phyloP scores from a whole-genome alignment of 2,113 vertebrate genomes.

The Rhinogobius similis region DNA sequence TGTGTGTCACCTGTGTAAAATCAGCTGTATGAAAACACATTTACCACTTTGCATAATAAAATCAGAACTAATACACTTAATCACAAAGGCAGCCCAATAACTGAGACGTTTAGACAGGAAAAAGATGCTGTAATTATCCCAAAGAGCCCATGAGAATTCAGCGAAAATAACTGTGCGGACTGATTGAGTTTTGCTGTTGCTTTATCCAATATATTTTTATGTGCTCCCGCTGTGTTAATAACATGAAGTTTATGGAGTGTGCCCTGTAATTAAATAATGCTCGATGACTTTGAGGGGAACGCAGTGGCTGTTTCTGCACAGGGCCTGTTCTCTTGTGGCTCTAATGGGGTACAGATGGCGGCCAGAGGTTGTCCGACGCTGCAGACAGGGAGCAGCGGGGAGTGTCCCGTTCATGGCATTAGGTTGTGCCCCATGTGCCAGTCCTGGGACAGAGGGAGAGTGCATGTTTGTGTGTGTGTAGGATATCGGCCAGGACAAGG shows the following conservation, averaged over 20 bases:
- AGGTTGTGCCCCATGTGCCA: constrained; percentile 50
- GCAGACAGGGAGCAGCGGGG: constrained; percentile 62
- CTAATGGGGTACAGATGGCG: constrained; percentile 73
- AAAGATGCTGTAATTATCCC: constrained; percentile 18
- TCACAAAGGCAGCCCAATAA: constrained; percentile 2
- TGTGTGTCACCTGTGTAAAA: constrained; percentile 6
- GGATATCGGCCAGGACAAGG: constrained; percentile 51
- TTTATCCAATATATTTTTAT: constrained; percentile 68
- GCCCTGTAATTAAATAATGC: constrained; percentile 67
- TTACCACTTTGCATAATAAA: not conserved
- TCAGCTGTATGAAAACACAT: constrained; percentile 1
- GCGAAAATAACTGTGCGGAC: constrained; percentile 16
- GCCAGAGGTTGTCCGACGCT: constrained; percentile 60
- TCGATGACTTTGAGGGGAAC: constrained; percentile 59
- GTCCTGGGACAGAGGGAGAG: constrained; percentile 30
- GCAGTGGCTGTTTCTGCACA: constrained; percentile 19
- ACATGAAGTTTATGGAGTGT: constrained; percentile 67
- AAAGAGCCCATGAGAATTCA: constrained; percentile 9
- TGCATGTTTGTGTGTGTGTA: not conserved
- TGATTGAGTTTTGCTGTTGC: constrained; percentile 39
- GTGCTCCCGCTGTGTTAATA: constrained; percentile 65
- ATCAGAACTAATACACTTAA: not conserved
- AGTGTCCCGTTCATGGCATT: constrained; percentile 58
- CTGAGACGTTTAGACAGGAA: not conserved
- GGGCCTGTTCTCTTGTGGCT: constrained; percentile 51